Evolutionary conservation across 2,113 vertebrate genomes (phyloP).

Genomic region (Henicopernis longicauda): DNA sequence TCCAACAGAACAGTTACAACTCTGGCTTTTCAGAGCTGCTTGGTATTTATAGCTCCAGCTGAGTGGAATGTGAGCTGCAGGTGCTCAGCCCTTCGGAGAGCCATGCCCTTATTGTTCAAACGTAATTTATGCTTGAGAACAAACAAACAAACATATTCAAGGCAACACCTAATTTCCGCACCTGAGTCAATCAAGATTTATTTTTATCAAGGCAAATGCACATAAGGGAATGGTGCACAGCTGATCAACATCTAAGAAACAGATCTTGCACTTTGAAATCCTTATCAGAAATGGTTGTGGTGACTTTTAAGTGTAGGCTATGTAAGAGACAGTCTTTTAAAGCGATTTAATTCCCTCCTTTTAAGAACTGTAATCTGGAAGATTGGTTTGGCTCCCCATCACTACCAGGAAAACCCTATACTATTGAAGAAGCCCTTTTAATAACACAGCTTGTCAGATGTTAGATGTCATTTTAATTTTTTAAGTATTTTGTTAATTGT

Average conservation of each 20-base stretch:
- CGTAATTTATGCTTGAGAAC: slow-evolving; percentile 2
- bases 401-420: background rate
- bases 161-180: slow-evolving; percentile 22
- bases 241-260: background rate
- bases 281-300: background rate
- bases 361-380: background rate
- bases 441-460: background rate
- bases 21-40: background rate
- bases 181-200: slow-evolving; percentile 19
- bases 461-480: background rate
- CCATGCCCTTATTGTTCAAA: slow-evolving; percentile 20
- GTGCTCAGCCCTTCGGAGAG: slow-evolving; percentile 3
- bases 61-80: slow-evolving; percentile 29
- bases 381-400: background rate
- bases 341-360: background rate
- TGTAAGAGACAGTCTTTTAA: background rate
- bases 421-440: background rate
- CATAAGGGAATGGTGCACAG: background rate
- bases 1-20: background rate
- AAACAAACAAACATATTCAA: slow-evolving; percentile 34
- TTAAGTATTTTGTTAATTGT: background rate
- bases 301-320: background rate
- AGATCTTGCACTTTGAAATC: slow-evolving; percentile 15
- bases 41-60: slow-evolving; percentile 32
- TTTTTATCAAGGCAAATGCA: slow-evolving; percentile 20